Conservation (phyloP, 1,140 invertebrate species). For the Aleiodes sp. region DNA sequence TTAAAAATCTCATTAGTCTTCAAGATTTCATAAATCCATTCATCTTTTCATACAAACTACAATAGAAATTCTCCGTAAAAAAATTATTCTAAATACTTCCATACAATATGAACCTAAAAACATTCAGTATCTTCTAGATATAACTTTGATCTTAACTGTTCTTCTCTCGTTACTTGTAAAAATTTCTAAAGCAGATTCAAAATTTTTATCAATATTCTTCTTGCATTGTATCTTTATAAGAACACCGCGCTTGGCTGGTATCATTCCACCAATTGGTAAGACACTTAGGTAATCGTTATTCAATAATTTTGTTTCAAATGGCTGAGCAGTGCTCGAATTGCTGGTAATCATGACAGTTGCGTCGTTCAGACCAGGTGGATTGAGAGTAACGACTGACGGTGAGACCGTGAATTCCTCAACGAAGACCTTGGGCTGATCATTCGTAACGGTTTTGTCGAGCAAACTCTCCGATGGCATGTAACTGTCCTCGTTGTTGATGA, state of each 20-base stretch:
- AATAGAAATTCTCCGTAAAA: background rate
- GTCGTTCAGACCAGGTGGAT: slow-evolving; percentile 42
- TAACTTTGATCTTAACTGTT: slow-evolving; percentile 46
- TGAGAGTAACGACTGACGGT: slow-evolving; percentile 40
- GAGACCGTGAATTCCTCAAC: slow-evolving; percentile 42
- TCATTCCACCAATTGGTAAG: slow-evolving; percentile 49
- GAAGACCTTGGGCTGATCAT: background rate
- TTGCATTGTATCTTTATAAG: slow-evolving; percentile 48
- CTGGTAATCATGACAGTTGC: slow-evolving; percentile 45
- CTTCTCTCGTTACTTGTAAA: slow-evolving; percentile 49
- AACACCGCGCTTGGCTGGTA: slow-evolving; percentile 45
- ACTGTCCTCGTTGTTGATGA: slow-evolving; percentile 51
- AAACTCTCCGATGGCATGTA: slow-evolving; percentile 47
- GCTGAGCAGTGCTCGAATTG: slow-evolving; percentile 40
- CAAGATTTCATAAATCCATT: too few species aligned
- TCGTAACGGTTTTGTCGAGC: background rate
- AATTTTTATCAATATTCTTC: slow-evolving; percentile 40
- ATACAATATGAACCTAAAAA: too few species aligned
- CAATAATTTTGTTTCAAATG: slow-evolving; percentile 45
- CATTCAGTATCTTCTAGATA: background rate
- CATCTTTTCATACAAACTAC: too few species aligned
- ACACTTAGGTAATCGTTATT: slow-evolving; percentile 45
- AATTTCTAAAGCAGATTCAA: slow-evolving; percentile 45
- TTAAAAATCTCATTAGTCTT: background rate
- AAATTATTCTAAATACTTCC: too few species aligned